A percentile compares a stretch with the other conserved stretches of the same genome.
phyloP scores from a whole-genome alignment of 2,113 vertebrate species.

The Struthidea cinerea region DNA sequence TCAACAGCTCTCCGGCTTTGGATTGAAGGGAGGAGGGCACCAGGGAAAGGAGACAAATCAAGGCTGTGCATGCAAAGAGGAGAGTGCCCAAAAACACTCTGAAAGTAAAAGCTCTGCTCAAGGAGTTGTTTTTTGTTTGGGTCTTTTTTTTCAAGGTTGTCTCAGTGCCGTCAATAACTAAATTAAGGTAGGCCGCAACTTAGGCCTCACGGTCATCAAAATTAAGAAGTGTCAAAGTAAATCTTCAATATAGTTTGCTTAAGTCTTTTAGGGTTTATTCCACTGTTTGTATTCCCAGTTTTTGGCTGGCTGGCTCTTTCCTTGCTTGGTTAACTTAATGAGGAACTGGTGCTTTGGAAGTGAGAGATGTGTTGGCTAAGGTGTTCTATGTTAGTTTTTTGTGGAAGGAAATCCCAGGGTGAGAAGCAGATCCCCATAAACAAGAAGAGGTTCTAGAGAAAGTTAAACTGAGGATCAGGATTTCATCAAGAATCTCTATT shows the following conservation, averaged over 20 bases:
- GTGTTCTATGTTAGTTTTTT: accelerated
- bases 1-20: neutral
- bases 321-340: neutral
- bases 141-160: neutral
- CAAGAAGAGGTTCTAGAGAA: neutral
- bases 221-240: neutral
- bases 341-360: neutral
- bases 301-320: neutral
- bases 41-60: neutral
- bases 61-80: neutral
- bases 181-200: neutral
- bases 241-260: neutral
- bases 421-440: neutral
- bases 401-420: neutral
- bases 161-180: neutral
- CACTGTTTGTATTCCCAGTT: neutral
- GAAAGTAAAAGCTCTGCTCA: neutral
- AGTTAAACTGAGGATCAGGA: neutral
- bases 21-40: neutral
- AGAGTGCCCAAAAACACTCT: neutral
- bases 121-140: neutral
- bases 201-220: neutral
- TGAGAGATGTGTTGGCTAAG: neutral
- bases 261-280: neutral
- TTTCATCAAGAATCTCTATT: neutral